Evolutionary conservation across 2,113 vertebrate genomes (phyloP).

Genomic region (Variabilichromis moorii): DNA sequence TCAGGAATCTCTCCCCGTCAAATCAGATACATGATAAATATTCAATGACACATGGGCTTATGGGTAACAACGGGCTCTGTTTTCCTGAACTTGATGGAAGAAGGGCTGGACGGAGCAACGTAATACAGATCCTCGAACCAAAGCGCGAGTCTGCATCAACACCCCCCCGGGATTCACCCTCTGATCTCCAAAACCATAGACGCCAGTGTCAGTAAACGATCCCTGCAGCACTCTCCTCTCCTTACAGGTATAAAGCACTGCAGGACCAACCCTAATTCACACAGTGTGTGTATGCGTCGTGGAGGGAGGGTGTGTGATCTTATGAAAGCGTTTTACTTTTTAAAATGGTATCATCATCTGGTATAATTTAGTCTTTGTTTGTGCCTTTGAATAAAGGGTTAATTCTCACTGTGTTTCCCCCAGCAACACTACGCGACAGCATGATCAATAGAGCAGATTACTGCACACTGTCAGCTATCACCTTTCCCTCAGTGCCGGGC

Average conservation of each 20-base stretch:
- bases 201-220: constrained; percentile 57
- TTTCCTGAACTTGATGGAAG: constrained; percentile 62
- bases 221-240: constrained; percentile 44
- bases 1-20: constrained; percentile 63
- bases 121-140: constrained; percentile 62
- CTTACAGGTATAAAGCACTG: constrained; percentile 50
- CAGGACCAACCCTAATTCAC: constrained; percentile 6
- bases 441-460: constrained; percentile 74
- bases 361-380: not conserved
- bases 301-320: not conserved
- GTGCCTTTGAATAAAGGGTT: constrained; percentile 42
- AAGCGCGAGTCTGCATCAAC: constrained; percentile 58
- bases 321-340: not conserved
- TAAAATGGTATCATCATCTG: not conserved
- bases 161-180: constrained; percentile 58
- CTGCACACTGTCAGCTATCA: constrained; percentile 75
- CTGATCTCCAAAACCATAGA: constrained; percentile 65
- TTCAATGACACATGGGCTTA: constrained; percentile 70
- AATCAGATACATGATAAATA: constrained; percentile 74
- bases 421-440: constrained; percentile 49
- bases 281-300: not conserved
- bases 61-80: constrained; percentile 63
- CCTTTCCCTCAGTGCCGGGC: constrained; percentile 65
- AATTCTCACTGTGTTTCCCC: constrained; percentile 54
- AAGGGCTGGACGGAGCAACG: constrained; percentile 43